Conservation (phyloP, 92 coral and sea anemone genomes). For the Zoanthus sansibaricus region DNA sequence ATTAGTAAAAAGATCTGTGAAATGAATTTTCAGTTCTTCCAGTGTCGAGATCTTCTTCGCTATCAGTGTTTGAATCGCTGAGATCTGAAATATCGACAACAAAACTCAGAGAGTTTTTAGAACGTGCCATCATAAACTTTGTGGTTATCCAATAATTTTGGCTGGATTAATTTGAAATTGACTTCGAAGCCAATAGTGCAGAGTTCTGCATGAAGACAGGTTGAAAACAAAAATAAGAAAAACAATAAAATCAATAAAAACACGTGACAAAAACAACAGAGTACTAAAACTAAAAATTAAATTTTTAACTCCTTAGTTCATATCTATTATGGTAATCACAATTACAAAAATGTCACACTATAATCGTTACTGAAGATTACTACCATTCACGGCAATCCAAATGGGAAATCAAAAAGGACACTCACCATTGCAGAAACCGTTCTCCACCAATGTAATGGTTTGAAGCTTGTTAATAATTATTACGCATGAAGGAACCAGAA, state of each 20-base stretch:
- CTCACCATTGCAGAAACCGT: constrained; percentile 24
- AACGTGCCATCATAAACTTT: constrained; percentile 15
- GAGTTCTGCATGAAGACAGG: constrained; percentile 9
- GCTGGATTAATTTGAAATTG: neutral
- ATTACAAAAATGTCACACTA: constrained; percentile 13
- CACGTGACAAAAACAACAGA: neutral
- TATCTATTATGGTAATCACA: no score
- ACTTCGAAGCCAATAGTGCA: constrained; percentile 26
- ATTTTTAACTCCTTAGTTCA: neutral
- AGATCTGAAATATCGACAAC: neutral
- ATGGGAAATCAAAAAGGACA: neutral
- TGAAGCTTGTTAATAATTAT: no score
- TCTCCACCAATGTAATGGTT: constrained; percentile 34
- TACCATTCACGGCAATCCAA: constrained; percentile 6
- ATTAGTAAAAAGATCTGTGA: neutral
- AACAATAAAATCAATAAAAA: neutral
- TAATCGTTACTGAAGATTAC: neutral
- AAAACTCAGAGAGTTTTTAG: neutral
- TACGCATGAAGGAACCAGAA: no score
- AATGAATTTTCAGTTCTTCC: constrained; percentile 13
- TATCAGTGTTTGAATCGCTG: neutral
- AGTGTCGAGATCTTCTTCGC: neutral
- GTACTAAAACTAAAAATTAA: neutral
- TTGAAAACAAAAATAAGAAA: neutral
- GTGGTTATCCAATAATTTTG: neutral